phyloP scores from a whole-genome alignment of 2,113 vertebrate species.

The Smithornis capensis region DNA sequence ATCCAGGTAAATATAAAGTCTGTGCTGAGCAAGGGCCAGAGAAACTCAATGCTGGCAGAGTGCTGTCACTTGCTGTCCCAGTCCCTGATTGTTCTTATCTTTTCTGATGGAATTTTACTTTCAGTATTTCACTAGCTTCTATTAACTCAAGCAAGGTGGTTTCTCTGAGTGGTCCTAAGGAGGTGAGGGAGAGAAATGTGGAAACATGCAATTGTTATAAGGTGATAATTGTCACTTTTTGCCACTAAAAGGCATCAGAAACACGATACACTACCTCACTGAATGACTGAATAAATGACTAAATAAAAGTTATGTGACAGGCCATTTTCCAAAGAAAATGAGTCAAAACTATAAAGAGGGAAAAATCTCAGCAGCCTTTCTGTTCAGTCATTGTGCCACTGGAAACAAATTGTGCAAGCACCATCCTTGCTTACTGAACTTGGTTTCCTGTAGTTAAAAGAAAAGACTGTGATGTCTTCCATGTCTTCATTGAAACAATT shows the following conservation, averaged over 20 bases:
- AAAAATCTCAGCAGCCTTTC: neutral
- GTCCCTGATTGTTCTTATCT: neutral
- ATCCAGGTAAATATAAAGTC: neutral
- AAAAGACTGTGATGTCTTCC: neutral
- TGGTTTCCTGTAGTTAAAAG: neutral
- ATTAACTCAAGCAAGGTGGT: neutral
- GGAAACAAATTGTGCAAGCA: neutral
- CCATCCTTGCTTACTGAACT: neutral
- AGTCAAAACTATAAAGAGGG: neutral
- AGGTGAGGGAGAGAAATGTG: neutral
- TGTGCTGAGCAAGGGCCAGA: neutral
- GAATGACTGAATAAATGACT: neutral
- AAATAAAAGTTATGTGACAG: neutral
- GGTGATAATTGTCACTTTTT: neutral
- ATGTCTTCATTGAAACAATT: neutral
- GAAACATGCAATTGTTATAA: neutral
- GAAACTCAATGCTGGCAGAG: neutral
- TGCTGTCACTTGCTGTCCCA: neutral
- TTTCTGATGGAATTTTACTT: neutral
- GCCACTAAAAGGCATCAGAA: neutral
- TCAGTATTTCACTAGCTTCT: neutral
- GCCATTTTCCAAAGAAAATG: neutral
- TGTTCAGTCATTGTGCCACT: neutral
- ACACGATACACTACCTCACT: accelerated
- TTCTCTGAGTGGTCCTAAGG: neutral